These are phyloP conservation scores for Solenopsis invicta DNA, from an alignment of 1,140 invertebrate species.

Conservation along the genomic window DNA sequence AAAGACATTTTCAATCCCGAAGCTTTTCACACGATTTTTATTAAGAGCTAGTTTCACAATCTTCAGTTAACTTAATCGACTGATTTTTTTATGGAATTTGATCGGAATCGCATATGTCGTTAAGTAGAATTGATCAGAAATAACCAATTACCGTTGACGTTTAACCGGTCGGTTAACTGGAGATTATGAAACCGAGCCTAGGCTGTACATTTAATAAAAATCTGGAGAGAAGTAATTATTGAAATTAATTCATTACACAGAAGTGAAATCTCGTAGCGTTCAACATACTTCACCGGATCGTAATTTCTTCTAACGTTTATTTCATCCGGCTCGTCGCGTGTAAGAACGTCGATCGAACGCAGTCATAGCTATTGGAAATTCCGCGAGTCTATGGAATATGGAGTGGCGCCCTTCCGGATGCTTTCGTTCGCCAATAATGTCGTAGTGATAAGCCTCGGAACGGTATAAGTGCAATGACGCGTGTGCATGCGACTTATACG, in stretches of 20 bases:
- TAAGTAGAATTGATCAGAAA: too few species aligned
- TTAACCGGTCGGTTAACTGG: too few species aligned
- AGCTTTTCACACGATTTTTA: neutral
- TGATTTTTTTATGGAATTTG: too few species aligned
- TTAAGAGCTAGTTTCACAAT: neutral
- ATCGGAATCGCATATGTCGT: too few species aligned
- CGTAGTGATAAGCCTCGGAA: slow-evolving; percentile 33
- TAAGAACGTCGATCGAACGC: slow-evolving; percentile 57
- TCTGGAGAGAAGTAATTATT: slow-evolving; percentile 1
- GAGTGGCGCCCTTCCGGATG: slow-evolving; percentile 50
- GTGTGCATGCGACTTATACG: slow-evolving; percentile 47
- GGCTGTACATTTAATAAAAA: neutral
- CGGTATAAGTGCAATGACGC: slow-evolving; percentile 49
- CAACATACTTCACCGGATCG: slow-evolving; percentile 20
- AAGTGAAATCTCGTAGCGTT: neutral
- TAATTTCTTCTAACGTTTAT: slow-evolving; percentile 23
- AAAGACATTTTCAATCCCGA: neutral
- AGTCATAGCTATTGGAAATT: slow-evolving; percentile 72
- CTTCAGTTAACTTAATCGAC: too few species aligned
- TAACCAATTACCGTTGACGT: too few species aligned
- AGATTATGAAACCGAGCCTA: too few species aligned
- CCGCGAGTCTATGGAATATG: slow-evolving; percentile 55
- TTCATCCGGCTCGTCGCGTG: neutral
- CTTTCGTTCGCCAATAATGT: slow-evolving; percentile 52
- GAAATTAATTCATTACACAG: neutral